Conservation (phyloP, 2,888 invertebrate species). For the Catocala fraxini region DNA sequence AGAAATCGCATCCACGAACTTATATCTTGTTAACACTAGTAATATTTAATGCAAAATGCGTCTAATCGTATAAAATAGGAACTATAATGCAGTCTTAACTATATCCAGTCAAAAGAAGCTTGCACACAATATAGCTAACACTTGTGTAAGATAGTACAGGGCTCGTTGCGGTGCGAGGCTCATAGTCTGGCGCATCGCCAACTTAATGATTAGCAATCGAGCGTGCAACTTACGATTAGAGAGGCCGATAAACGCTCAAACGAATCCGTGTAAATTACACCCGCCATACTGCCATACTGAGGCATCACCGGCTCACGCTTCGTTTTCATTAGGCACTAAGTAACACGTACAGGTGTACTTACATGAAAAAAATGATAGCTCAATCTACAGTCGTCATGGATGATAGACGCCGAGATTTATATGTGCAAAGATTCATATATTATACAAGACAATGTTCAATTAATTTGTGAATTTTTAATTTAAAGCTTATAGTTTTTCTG, state of each 20-base stretch:
- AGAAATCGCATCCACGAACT: too few relatives aligned
- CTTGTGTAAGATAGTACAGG: too few relatives aligned
- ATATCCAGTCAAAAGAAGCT: too few relatives aligned
- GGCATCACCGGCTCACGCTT: constrained; percentile 1
- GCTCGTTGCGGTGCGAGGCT: not conserved
- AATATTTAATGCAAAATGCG: too few relatives aligned
- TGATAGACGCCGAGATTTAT: constrained; percentile 3
- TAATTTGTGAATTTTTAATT: too few relatives aligned
- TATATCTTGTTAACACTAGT: too few relatives aligned
- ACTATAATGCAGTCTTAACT: too few relatives aligned
- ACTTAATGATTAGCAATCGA: constrained; percentile 21
- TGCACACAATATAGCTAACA: too few relatives aligned
- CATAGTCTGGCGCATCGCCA: constrained; percentile 6
- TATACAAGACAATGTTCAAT: too few relatives aligned
- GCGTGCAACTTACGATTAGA: constrained; percentile 14
- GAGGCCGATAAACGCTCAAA: constrained; percentile 15
- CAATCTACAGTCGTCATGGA: constrained; percentile 18
- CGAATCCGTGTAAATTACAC: constrained; percentile 17
- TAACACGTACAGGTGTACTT: not conserved
- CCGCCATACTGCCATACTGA: constrained; percentile 1
- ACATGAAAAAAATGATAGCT: constrained; percentile 19
- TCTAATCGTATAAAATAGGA: too few relatives aligned
- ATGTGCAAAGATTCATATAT: not conserved
- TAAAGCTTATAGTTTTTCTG: too few relatives aligned
- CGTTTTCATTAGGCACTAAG: constrained; percentile 11